Evolutionary conservation across 2,113 vertebrate species (phyloP).

Genomic region (Psettodes erumei): DNA sequence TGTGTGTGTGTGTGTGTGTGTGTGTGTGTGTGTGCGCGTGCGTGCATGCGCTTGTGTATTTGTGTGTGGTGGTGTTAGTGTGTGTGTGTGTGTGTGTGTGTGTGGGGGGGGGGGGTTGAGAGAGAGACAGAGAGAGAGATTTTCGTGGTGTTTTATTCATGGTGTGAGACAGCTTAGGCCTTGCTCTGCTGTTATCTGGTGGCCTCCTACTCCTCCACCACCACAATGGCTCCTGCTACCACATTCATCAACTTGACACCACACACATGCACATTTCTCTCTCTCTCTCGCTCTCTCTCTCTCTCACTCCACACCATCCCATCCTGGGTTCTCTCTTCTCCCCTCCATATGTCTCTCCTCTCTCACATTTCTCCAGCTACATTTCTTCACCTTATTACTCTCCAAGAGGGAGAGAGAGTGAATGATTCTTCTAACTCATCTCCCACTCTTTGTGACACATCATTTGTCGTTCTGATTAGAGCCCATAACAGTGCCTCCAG

Average conservation of each 20-base stretch:
- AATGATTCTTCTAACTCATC: conserved; percentile 66
- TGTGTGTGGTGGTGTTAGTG: conserved; percentile 30
- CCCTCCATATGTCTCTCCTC: conserved; percentile 50
- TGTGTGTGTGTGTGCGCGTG: conserved; percentile 11
- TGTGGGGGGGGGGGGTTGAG: background rate
- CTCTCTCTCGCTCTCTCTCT: conserved; percentile 16
- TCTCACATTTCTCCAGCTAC: conserved; percentile 56
- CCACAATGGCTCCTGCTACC: conserved; percentile 68
- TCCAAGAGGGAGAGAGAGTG: conserved; percentile 39
- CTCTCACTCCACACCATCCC: conserved; percentile 33
- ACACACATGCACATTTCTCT: conserved; percentile 38
- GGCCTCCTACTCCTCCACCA: conserved; percentile 72
- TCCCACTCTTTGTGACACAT: conserved; percentile 68
- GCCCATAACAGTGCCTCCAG: conserved; percentile 45
- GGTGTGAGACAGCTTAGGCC: conserved; percentile 57
- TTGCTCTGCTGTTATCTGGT: conserved; percentile 74
- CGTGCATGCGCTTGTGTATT: conserved; percentile 13
- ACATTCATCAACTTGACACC: conserved; percentile 78
- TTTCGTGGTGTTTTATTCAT: conserved; percentile 59
- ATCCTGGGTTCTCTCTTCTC: conserved; percentile 16
- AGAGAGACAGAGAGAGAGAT: conserved; percentile 14
- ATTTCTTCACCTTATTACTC: conserved; percentile 67
- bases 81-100: conserved; percentile 28
- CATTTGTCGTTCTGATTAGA: conserved; percentile 73
- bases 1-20: background rate